Percentiles rank a stretch among this genome's conserved stretches.
These are phyloP conservation scores for Himalopsyche japonica DNA, from an alignment of 2,888 invertebrate species.

Conservation along the genomic window DNA sequence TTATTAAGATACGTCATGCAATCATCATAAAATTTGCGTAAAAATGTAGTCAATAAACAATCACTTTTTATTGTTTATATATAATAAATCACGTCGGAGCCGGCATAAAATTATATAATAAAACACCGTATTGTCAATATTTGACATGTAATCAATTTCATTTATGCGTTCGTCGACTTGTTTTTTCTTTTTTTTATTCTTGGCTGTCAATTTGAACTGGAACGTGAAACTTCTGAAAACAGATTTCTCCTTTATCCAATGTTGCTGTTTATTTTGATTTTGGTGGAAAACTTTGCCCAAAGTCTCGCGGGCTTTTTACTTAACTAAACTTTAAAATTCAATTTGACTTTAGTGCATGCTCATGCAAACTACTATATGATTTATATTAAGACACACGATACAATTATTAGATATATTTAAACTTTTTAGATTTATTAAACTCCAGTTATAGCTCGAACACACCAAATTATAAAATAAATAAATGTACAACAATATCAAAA, in stretches of 20 bases:
- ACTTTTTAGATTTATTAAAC: too few relatives aligned
- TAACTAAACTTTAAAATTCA: too few relatives aligned
- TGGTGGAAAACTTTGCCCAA: neutral
- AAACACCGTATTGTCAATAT: neutral
- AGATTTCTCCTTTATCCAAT: neutral
- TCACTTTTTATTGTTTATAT: neutral
- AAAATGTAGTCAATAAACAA: neutral
- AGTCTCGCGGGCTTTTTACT: neutral
- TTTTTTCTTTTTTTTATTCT: neutral
- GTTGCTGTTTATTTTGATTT: neutral
- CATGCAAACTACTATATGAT: too few relatives aligned
- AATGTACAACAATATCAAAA: too few relatives aligned
- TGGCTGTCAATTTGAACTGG: neutral
- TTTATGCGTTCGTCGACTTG: neutral
- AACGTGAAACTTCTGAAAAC: neutral
- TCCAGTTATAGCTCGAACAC: too few relatives aligned
- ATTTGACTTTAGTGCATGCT: too few relatives aligned
- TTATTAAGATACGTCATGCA: neutral
- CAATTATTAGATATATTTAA: too few relatives aligned
- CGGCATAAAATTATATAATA: neutral
- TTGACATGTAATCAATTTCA: neutral
- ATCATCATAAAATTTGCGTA: neutral
- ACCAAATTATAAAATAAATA: too few relatives aligned
- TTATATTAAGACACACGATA: too few relatives aligned
- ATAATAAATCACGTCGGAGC: neutral